Evolutionary conservation across 1,140 invertebrate genomes (phyloP).

Genomic region (Agrypnia vestita): DNA sequence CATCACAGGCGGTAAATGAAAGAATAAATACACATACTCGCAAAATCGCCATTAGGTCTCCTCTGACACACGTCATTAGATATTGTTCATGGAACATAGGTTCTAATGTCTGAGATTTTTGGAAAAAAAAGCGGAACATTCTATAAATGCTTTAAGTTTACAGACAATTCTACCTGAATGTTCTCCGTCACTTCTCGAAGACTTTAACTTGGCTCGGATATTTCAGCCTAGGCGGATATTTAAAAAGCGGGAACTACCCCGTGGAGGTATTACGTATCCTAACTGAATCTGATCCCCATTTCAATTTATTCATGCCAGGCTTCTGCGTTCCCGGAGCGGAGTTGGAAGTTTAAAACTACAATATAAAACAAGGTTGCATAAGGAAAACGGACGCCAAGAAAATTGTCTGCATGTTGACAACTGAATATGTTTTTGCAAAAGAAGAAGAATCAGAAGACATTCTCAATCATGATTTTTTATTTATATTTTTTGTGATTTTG

Average conservation of each 20-base stretch:
- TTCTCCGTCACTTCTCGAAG: constrained; percentile 18
- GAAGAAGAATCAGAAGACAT: not conserved
- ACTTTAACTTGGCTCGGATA: constrained; percentile 37
- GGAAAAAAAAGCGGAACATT: constrained; percentile 1
- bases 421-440: constrained; percentile 4
- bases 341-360: constrained; percentile 60
- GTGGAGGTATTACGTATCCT: constrained; percentile 57
- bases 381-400: constrained; percentile 51
- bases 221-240: constrained; percentile 50
- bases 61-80: too few species aligned
- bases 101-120: not conserved
- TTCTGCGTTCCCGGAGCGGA: constrained; percentile 51
- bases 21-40: too few species aligned
- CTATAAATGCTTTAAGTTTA: constrained; percentile 18
- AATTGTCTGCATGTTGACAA: constrained; percentile 32
- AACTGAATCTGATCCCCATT: constrained; percentile 61
- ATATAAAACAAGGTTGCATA: constrained; percentile 57
- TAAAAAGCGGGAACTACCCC: constrained; percentile 54
- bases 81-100: too few species aligned
- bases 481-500: too few species aligned
- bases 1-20: too few species aligned
- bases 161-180: constrained; percentile 45
- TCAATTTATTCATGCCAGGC: constrained; percentile 61
- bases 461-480: not conserved
- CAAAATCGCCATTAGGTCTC: too few species aligned